These are phyloP conservation scores for Penaeus monodon DNA, from an alignment of 2,888 invertebrate genomes.

Conservation along the genomic window DNA sequence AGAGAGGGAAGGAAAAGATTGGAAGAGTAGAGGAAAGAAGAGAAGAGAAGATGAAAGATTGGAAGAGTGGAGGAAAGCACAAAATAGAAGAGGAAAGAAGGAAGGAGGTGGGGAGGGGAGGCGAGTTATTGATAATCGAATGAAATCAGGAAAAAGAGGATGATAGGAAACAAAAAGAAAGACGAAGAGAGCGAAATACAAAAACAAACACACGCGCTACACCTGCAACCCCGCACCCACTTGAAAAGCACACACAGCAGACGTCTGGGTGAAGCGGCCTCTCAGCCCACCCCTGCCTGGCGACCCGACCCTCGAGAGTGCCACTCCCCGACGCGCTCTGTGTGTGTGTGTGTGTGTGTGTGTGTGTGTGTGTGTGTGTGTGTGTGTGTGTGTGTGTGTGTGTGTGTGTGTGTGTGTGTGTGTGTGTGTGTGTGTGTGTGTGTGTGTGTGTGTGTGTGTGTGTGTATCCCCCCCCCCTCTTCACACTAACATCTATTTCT, in stretches of 20 bases:
- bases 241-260: constrained; percentile 1
- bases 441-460: too few species aligned
- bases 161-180: neutral
- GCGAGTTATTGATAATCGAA: neutral
- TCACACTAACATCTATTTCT: too few species aligned
- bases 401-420: too few species aligned
- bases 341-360: too few species aligned
- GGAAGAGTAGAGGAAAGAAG: neutral
- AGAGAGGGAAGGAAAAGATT: neutral
- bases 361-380: too few species aligned
- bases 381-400: too few species aligned
- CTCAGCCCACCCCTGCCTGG: too few species aligned
- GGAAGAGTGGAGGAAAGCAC: neutral
- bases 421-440: too few species aligned
- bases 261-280: neutral
- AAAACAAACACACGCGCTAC: neutral
- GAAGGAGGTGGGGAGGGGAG: neutral
- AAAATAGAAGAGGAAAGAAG: neutral
- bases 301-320: too few species aligned
- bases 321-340: too few species aligned
- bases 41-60: neutral
- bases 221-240: neutral
- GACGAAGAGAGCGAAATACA: neutral
- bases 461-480: too few species aligned
- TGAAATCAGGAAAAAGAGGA: neutral